phyloP scores from a whole-genome alignment of 2,888 invertebrate species.

The Lepas anatifera region DNA sequence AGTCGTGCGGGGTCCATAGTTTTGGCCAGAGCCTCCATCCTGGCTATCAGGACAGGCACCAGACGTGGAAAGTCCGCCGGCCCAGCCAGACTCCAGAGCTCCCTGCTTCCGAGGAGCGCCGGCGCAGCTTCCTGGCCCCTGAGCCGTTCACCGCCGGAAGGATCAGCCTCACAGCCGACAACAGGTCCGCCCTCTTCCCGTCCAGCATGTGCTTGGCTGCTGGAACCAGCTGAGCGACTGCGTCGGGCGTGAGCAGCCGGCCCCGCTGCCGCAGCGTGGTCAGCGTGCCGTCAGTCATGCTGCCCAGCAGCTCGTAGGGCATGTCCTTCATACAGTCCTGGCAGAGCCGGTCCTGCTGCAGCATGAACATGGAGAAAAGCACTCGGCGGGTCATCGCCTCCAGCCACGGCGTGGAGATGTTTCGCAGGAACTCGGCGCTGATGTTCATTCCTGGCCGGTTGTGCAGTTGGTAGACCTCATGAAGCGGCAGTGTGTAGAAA shows the following conservation, averaged over 20 bases:
- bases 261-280: not conserved
- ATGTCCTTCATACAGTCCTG: not conserved
- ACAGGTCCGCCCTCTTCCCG: not conserved
- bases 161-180: not conserved
- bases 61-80: not conserved
- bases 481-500: conserved; percentile 6
- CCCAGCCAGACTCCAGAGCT: not conserved
- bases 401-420: not conserved
- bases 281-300: not conserved
- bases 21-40: not conserved
- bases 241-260: not conserved
- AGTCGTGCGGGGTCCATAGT: not conserved
- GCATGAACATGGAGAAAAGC: not conserved
- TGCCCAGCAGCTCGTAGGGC: not conserved
- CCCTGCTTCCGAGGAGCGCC: not conserved
- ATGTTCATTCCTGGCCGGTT: not conserved
- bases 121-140: too few relatives aligned
- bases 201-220: not conserved
- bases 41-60: not conserved
- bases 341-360: not conserved
- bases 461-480: not conserved
- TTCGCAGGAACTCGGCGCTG: not conserved
- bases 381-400: conserved; percentile 1
- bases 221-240: not conserved
- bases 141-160: not conserved